These are phyloP conservation scores for Lasioglossum morio DNA, from an alignment of 2,888 invertebrate species.

Conservation along the genomic window DNA sequence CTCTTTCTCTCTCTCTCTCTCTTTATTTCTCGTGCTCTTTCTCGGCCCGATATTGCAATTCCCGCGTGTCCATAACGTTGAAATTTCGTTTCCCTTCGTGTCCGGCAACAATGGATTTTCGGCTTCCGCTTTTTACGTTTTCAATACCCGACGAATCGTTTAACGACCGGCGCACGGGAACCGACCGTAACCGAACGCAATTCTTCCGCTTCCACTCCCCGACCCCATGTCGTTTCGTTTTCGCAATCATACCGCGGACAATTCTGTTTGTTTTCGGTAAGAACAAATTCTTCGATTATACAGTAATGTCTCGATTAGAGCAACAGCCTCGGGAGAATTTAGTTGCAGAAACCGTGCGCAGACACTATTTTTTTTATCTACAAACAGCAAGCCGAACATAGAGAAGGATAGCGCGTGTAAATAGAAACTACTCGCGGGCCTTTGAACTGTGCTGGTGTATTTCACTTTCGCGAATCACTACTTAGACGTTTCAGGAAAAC, in stretches of 20 bases:
- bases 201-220: background rate
- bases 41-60: constrained; percentile 45
- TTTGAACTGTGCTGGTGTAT: too few relatives aligned
- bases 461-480: too few relatives aligned
- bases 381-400: too few relatives aligned
- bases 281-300: background rate
- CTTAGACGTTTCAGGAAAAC: too few relatives aligned
- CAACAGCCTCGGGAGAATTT: too few relatives aligned
- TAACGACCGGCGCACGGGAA: constrained; percentile 41
- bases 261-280: background rate
- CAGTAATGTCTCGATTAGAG: too few relatives aligned
- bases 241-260: background rate
- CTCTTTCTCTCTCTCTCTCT: background rate
- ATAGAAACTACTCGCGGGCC: too few relatives aligned
- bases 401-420: too few relatives aligned
- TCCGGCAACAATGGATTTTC: constrained; percentile 47
- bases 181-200: constrained; percentile 18
- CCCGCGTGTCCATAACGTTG: constrained; percentile 42
- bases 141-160: constrained; percentile 49
- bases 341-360: too few relatives aligned
- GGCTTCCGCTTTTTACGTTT: constrained; percentile 51
- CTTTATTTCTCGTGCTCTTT: background rate
- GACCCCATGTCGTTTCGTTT: background rate
- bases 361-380: too few relatives aligned
- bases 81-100: constrained; percentile 51